Base-by-base conservation (phyloP, 2,113 vertebrate genomes). In the Cochlearius cochlearius region DNA sequence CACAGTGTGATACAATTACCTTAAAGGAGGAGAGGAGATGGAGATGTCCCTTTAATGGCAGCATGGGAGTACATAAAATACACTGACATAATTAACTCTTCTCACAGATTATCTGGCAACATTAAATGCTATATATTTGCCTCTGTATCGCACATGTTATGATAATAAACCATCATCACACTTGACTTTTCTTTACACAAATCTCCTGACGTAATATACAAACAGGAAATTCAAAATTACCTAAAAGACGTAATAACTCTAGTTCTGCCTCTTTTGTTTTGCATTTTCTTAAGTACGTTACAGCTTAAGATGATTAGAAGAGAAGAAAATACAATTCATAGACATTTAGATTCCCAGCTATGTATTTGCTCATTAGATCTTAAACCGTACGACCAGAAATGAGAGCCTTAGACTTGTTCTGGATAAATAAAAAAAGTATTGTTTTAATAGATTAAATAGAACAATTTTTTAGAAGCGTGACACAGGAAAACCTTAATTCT, bases 1-100 rank as follows among this genome's bases (percentile, higher is more conserved):
- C 60, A 80, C 18, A 43, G 45, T 77, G 62, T 21, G 77, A 68
- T 47, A 45, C 27, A 82, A 18, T 69, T 45, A 78, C 10, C 39
- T 72, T 82, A 27, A 85, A 92, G 45, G 39, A 36, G 39, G 49
- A 92, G 23, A 94, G 38, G 38, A 50, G 13, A 58, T 67, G 13
- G 53, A 82, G n/a, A 82, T 30, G 41, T 12, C 52, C 19, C 53
- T 73, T 92, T 93, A 98, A 76, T 66, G 77, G n/a, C 96, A 79
- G 27, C 29, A 92, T 80, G 41, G 71, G 41, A 89, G 39, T 55
- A 67, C 38, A 66, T 79, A 90, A 88, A 90, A 56, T 26, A 56
- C 56, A 75, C 17, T 84, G 60, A 88, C 26, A 72, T 15, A 78
- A 90, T 55, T 63, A 72, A 52, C 50, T 58, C 69, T 76, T 95